Evolutionary conservation across 2,113 vertebrate species (phyloP).

Genomic region (Puffinus mauretanicus): DNA sequence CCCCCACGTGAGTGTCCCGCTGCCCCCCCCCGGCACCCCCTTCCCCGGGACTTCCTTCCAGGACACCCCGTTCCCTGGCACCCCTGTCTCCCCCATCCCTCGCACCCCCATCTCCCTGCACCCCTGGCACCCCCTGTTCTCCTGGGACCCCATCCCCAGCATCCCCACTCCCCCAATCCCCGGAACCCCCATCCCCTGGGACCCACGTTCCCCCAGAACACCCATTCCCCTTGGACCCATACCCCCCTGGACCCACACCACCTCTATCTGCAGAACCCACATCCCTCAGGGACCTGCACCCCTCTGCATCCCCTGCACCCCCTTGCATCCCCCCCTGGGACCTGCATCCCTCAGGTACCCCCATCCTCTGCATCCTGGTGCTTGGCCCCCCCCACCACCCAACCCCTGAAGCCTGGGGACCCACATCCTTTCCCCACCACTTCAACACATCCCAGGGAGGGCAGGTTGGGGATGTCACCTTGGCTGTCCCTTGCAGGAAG

Average conservation of each 20-base stretch:
- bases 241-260: too few species aligned
- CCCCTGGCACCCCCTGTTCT: too few species aligned
- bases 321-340: not conserved
- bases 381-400: not conserved
- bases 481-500: not conserved
- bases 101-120: too few species aligned
- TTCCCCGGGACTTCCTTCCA: too few species aligned
- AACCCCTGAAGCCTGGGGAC: not conserved
- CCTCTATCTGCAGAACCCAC: not conserved
- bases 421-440: fast-evolving
- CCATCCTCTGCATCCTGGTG: not conserved
- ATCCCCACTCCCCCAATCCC: too few species aligned
- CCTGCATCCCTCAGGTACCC: not conserved
- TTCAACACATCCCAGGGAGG: not conserved
- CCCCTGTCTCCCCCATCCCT: too few species aligned
- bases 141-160: too few species aligned
- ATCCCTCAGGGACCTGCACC: too few species aligned
- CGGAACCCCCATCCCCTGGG: too few species aligned
- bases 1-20: slow-evolving; percentile 31
- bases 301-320: too few species aligned
- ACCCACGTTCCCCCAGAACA: fast-evolving
- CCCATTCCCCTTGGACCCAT: not conserved
- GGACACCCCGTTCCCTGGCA: too few species aligned
- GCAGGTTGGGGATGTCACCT: not conserved
- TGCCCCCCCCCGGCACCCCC: not conserved